Percentiles rank a stretch among this genome's conserved stretches.
Conservation (phyloP, 2,113 vertebrate genomes). For the Cygnus atratus region DNA sequence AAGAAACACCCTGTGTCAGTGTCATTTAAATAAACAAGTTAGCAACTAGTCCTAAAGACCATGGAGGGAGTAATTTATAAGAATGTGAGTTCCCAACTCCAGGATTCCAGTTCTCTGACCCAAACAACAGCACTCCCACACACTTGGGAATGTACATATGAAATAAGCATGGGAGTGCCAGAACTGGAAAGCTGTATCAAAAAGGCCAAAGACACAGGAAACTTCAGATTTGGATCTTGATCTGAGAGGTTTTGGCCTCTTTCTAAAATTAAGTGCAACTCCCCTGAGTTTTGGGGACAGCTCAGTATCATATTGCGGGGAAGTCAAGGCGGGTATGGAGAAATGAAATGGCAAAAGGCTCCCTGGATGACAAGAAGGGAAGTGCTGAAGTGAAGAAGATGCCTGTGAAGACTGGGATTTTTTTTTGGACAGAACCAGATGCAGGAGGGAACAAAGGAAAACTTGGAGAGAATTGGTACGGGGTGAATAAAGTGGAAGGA, state of each 20-base stretch:
- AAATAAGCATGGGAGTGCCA: conserved; percentile 29
- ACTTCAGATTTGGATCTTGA: conserved; percentile 12
- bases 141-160: not conserved
- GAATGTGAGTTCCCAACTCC: conserved; percentile 35
- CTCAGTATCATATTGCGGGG: not conserved
- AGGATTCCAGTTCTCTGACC: conserved; percentile 58
- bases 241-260: not conserved
- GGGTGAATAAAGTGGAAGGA: conserved; percentile 27
- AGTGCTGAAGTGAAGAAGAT: not conserved
- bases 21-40: conserved; percentile 53
- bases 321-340: not conserved
- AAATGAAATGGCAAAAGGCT: not conserved
- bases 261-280: not conserved
- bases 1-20: conserved; percentile 40
- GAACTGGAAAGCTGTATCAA: conserved; percentile 13
- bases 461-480: not conserved
- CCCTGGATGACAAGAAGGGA: not conserved
- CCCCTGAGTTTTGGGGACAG: not conserved
- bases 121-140: conserved; percentile 63
- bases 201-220: conserved; percentile 2
- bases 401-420: not conserved
- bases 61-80: conserved; percentile 29
- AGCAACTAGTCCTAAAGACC: conserved; percentile 13
- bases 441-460: not conserved
- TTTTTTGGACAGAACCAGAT: not conserved